These are phyloP conservation scores for Harmothoe impar DNA, from an alignment of 2,888 invertebrate genomes.

Conservation along the genomic window DNA sequence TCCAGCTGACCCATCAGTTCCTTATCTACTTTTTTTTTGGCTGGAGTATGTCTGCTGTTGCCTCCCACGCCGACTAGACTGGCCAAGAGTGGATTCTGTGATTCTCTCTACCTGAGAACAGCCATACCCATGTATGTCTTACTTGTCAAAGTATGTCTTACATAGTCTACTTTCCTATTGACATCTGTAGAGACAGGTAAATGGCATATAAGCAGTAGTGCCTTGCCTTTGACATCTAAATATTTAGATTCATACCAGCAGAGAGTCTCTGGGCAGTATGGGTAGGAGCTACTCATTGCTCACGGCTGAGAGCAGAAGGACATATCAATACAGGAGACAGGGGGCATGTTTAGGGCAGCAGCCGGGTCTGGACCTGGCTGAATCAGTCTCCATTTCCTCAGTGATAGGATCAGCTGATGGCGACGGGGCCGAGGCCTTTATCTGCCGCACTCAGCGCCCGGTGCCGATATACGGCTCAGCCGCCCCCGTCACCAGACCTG, in stretches of 20 bases:
- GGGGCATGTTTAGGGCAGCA: conserved; percentile 24
- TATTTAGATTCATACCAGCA: too few species aligned
- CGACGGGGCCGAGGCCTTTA: not conserved
- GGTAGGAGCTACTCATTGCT: too few species aligned
- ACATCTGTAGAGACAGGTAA: too few species aligned
- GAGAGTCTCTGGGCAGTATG: too few species aligned
- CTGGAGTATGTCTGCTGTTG: not conserved
- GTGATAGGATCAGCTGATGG: conserved; percentile 42
- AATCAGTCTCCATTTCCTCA: conserved; percentile 35
- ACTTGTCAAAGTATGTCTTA: too few species aligned
- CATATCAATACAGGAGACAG: not conserved
- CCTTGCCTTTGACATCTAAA: too few species aligned
- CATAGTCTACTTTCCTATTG: too few species aligned
- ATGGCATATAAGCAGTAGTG: too few species aligned
- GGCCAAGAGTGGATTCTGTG: not conserved
- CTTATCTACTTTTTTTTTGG: too few species aligned
- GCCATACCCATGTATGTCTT: too few species aligned
- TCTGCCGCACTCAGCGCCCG: conserved; percentile 19
- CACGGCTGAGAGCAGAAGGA: not conserved
- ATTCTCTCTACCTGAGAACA: not conserved
- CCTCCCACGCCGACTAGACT: not conserved
- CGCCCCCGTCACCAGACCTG: not conserved
- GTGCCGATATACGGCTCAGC: not conserved
- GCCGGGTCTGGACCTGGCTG: not conserved
- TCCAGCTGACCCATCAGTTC: too few species aligned